Conservation (phyloP, 2,888 invertebrate genomes). For the Melolontha melolontha region DNA sequence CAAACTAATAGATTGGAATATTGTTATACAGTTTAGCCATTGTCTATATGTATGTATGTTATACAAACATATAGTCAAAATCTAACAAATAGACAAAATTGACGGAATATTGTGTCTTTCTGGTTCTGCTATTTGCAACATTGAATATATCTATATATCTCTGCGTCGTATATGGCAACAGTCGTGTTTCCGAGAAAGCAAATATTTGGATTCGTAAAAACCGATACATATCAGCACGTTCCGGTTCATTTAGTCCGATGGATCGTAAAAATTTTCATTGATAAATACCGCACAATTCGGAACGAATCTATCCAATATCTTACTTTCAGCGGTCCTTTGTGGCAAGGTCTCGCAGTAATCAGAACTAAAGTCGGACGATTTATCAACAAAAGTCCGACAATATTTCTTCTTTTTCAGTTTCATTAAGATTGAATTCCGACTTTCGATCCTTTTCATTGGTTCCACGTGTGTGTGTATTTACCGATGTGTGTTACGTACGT, state of each 20-base stretch:
- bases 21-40: too few relatives aligned
- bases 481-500: slow-evolving; percentile 14
- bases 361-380: slow-evolving; percentile 61
- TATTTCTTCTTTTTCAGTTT: slow-evolving; percentile 59
- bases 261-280: slow-evolving; percentile 53
- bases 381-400: slow-evolving; percentile 59
- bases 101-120: too few relatives aligned
- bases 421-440: slow-evolving; percentile 52
- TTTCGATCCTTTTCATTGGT: slow-evolving; percentile 29
- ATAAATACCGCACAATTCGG: slow-evolving; percentile 60
- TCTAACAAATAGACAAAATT: too few relatives aligned
- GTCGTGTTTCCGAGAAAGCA: background rate
- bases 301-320: slow-evolving; percentile 63
- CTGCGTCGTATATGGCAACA: too few relatives aligned
- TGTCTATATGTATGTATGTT: too few relatives aligned
- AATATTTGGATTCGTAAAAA: slow-evolving; percentile 1
- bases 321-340: slow-evolving; percentile 69
- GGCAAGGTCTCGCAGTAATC: slow-evolving; percentile 65
- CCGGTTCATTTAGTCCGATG: slow-evolving; percentile 33
- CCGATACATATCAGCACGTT: slow-evolving; percentile 23
- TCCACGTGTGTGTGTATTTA: slow-evolving; percentile 1
- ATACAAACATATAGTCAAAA: too few relatives aligned
- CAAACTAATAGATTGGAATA: too few relatives aligned
- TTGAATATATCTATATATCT: too few relatives aligned
- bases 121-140: too few relatives aligned